A percentile compares a stretch with the other conserved stretches of the same genome.
phyloP scores from a whole-genome alignment of 37 sponge, comb jelly and placozoan species.

The Cliona cf. orientalis region DNA sequence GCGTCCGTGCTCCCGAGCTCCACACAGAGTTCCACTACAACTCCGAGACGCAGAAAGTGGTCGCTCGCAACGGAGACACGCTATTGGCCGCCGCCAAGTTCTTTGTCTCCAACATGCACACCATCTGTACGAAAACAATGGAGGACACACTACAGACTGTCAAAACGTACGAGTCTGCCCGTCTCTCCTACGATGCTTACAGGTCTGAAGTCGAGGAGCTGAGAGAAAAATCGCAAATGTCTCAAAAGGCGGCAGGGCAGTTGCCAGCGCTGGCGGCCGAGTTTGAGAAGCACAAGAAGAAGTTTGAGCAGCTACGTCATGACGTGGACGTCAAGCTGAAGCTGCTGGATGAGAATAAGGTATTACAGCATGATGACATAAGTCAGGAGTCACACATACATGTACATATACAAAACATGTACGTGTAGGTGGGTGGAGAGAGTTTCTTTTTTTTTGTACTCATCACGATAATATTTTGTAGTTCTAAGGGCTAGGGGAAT shows the following conservation, averaged over 20 bases:
- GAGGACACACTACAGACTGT: slow-evolving; percentile 90
- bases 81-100: slow-evolving; percentile 63
- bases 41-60: slow-evolving; percentile 77
- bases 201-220: slow-evolving; percentile 77
- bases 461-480: background rate
- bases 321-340: slow-evolving; percentile 92
- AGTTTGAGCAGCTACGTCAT: slow-evolving; percentile 81
- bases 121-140: slow-evolving; percentile 87
- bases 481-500: no score
- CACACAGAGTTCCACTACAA: slow-evolving; percentile 82
- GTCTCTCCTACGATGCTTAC: slow-evolving; percentile 88
- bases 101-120: slow-evolving; percentile 73
- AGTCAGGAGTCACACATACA: no score
- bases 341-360: slow-evolving; percentile 92
- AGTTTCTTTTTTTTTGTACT: background rate
- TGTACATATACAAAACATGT: no score
- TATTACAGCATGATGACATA: slow-evolving; percentile 20
- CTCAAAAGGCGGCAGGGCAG: slow-evolving; percentile 45
- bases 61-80: slow-evolving; percentile 75
- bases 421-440: background rate
- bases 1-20: slow-evolving; percentile 78
- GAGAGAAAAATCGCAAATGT: slow-evolving; percentile 39
- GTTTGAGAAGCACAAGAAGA: slow-evolving; percentile 72
- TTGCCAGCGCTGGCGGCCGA: slow-evolving; percentile 56
- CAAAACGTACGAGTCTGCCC: slow-evolving; percentile 80